Base-by-base conservation (phyloP, 2,113 vertebrate genomes). In the Pyxicephalus adspersus region DNA sequence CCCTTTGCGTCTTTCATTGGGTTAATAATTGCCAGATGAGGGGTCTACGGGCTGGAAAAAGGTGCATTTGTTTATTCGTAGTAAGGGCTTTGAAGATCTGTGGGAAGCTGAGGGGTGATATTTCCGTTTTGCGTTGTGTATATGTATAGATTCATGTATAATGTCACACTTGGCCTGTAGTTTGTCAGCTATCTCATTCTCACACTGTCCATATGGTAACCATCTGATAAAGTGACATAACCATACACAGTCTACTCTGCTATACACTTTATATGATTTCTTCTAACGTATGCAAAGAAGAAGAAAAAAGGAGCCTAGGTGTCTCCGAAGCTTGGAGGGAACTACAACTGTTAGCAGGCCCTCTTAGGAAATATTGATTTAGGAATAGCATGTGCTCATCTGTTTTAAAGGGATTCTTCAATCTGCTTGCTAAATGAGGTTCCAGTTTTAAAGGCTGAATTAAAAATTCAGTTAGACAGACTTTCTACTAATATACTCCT, bases 21-120 rank as follows among this genome's bases (percentile, higher is more conserved):
- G 77, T 70, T 74, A 68, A 79, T 29, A 79, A 9, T 23, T 79
- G 8, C 54, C 77, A 79, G 65, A 79, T 70, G 64, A 29, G 64
- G 60, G 52, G 29, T 70, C 54, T 16, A 54, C 54, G 58, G 74
- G 26, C 4, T 29, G 67, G 67, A 66, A 45, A 45, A 45, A 72
- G 66, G 67, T 55, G 60, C 31, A 64, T 80, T 80, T 80, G 78
- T 80, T 80, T 80, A 51, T 80, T n/a, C 28, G 57, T 64, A 52
- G 66, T 51, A 26, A 54, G 67, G 4, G 31, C 65, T 80, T 80
- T 71, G 57, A 71, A 64, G 57, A 63, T 71, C 68, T 80, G 55
- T 71, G 78, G 45, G 78, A 80, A 70, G 64, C 34, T 60, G 64
- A 45, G 51, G 76, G 55, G 51, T 66, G 76, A 55, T 66, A 66